Base-by-base conservation (phyloP, 1,140 invertebrate species). In the Glossosoma conforme region DNA sequence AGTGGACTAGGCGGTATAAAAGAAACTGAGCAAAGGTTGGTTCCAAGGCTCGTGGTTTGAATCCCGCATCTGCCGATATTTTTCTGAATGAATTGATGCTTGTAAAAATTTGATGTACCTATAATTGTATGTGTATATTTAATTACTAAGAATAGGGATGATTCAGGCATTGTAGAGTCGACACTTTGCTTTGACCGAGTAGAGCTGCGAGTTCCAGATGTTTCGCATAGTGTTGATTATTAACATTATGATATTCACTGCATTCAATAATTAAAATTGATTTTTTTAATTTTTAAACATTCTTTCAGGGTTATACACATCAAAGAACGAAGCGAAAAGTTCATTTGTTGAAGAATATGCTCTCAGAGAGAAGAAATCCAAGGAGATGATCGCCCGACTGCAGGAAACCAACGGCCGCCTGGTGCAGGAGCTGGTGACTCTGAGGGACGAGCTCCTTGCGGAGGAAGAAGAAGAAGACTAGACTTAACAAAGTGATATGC, bases 321-420 rank as follows among this genome's bases (percentile, higher is more conserved):
- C 52, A 8, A 54, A 36, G 22, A 37, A 25, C 36, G 52, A 55
- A 41, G 33, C 41, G 6, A 43, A 43, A 15, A 32, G 49, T n/a
- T 13, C 37, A 11, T 37, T 13, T n/a, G 13, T 45, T 8, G 57
- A 52, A 20, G 52, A 55, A 18, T 55, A 21, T 14, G 41, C 44
- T 14, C 3, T 15, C 13, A 55, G 37, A 24, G 57, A 59, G 37
- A 51, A 49, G 20, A 59, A 48, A 36, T 59, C 52, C 41, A 52
- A 52, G 20, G 57, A 59, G 38, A 59, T 45, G 10, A 59, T 59
- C 8, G 32, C 41, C n/a, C 48, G 48, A 24, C 48, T 59, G n/a
- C 48, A 59, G 37, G 48, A 59, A 36, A 44, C 30, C 19, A 59
- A 59, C 21, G 15, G 44, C 6, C 41, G 49, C 28, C 43, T 59